A percentile compares a stretch with the other conserved stretches of the same genome.
phyloP scores from a whole-genome alignment of 2,888 invertebrate genomes.

The Apamea anceps region DNA sequence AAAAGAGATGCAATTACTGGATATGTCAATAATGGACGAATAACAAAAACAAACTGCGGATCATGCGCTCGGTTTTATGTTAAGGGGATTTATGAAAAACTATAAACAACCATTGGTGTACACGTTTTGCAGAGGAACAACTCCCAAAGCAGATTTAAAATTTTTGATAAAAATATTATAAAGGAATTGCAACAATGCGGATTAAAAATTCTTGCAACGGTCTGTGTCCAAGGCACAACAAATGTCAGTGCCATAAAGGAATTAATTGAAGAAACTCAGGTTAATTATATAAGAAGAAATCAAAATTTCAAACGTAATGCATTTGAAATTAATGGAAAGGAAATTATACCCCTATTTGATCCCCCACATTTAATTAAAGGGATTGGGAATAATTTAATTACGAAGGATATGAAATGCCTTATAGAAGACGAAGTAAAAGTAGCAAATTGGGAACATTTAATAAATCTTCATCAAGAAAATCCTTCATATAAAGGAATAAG shows the following conservation, averaged over 20 bases:
- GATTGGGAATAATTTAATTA: too few species aligned
- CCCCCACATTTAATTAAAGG: background rate
- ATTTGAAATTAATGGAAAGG: constrained; percentile 1
- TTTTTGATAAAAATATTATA: constrained; percentile 3
- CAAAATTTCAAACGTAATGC: background rate
- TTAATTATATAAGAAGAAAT: background rate
- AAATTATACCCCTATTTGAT: background rate
- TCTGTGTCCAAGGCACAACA: constrained; percentile 13
- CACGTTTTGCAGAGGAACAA: background rate
- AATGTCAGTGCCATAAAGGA: constrained; percentile 5
- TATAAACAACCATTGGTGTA: background rate
- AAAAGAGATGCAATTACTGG: background rate
- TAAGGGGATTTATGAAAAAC: background rate
- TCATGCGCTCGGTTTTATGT: background rate
- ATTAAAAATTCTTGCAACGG: background rate
- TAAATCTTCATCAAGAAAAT: too few species aligned
- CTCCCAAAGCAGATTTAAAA: background rate
- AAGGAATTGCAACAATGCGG: constrained; percentile 1
- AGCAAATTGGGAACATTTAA: too few species aligned
- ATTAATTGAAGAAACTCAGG: constrained; percentile 6
- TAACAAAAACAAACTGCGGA: background rate
- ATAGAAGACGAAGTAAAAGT: too few species aligned
- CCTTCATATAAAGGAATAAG: too few species aligned
- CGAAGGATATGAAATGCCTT: too few species aligned
- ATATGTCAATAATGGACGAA: background rate